Base-by-base conservation (phyloP, 2,113 vertebrate genomes). In the Sialia sialis region DNA sequence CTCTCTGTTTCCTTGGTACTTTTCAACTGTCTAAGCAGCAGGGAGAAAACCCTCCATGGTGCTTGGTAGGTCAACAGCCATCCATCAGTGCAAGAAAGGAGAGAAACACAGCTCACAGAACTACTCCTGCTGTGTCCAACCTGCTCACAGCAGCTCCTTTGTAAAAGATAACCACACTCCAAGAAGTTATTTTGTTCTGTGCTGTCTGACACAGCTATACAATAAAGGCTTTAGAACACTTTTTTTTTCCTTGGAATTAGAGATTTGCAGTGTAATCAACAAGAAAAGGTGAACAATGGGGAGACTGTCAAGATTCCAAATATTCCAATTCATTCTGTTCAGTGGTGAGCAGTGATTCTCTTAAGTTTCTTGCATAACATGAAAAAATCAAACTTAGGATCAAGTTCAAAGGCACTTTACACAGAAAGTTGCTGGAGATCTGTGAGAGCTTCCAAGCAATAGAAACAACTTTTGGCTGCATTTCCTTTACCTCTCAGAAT, bases 401-500 rank as follows among this genome's bases (percentile, higher is more conserved):
- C 6, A 11, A 10, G 2, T 60, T 90, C 34, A 68, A 79, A 85
- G 51, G 63, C 21, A 16, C 7, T 75, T 52, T 32, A 83, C 12
- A 30, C 0, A 3, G 30, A 30, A 70, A 70, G 10, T 27, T 72
- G 38, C 11, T 43, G 66, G 11, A 91, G 41, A 89, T 7, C 14
- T 48, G 18, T 4, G 12, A 91, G 41, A 60, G n/a, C n/a, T 87
- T 66, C 52, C 44, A 25, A 76, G 68, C 39, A 87, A 55, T 12
- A 62, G 73, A 80, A 85, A 3, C 11, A 84, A 55, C 36, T 82
- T 84, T 21, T 39, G 23, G 13, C 58, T 63, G 22, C 18, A 29
- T 22, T 58, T 64, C 84, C 90, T 91, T 62, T 98, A 99, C 99
- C 99, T 98, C 99, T 98, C 90, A 99, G 98, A 93, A 99, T 99